Conservation (phyloP, 2,888 invertebrate species). For the Hemithea aestivaria region DNA sequence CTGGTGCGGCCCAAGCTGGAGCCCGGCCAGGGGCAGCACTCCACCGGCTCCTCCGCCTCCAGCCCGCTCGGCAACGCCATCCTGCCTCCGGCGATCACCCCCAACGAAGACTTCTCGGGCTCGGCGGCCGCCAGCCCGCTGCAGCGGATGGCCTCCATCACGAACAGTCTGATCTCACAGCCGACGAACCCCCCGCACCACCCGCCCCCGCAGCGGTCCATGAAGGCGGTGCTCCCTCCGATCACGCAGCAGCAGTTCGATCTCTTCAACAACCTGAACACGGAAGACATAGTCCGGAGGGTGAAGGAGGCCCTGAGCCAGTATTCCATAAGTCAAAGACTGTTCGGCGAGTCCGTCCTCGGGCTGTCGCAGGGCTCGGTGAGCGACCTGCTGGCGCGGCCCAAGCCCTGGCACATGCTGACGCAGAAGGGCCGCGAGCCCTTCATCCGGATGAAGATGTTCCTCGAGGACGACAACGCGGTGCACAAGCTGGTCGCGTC, state of each 20-base stretch:
- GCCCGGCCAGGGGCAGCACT: constrained; percentile 85
- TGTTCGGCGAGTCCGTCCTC: constrained; percentile 99
- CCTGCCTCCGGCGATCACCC: constrained; percentile 89
- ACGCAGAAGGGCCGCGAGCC: constrained; percentile 98
- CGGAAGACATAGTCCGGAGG: constrained; percentile 98
- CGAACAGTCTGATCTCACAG: constrained; percentile 96
- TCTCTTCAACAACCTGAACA: constrained; percentile 97
- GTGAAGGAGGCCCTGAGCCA: constrained; percentile 96
- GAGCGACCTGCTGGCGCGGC: constrained; percentile 96
- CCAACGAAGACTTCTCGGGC: constrained; percentile 88
- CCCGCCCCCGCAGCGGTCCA: constrained; percentile 89
- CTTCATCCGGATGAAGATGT: constrained; percentile 99
- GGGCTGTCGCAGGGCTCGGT: constrained; percentile 98
- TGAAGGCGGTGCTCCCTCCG: constrained; percentile 97
- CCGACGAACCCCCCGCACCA: constrained; percentile 92
- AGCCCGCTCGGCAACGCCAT: constrained; percentile 92
- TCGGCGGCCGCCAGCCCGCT: constrained; percentile 94
- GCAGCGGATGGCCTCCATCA: constrained; percentile 98
- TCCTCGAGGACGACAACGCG: constrained; percentile 96
- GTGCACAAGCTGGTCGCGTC: constrained; percentile 97
- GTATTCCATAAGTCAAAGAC: constrained; percentile 97
- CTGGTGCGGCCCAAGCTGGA: constrained; percentile 92
- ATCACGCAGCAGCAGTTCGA: constrained; percentile 99
- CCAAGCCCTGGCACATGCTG: constrained; percentile 99
- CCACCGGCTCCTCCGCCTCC: constrained; percentile 88